Base-by-base conservation (phyloP, 1,140 invertebrate genomes). In the Linepithema humile region DNA sequence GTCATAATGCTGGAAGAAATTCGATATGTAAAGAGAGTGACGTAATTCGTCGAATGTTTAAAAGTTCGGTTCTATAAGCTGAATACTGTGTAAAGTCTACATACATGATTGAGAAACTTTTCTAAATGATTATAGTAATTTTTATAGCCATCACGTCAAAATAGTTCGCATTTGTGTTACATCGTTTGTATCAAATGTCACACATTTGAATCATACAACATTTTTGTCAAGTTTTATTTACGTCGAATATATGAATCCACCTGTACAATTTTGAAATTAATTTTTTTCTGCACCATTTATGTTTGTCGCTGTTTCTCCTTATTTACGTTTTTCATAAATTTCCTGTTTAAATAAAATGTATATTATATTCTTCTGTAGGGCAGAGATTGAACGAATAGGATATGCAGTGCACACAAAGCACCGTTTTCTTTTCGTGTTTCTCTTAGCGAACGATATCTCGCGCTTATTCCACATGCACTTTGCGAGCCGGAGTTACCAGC, bases 401-500 rank as follows among this genome's bases (percentile, higher is more conserved):
- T 59, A 64, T 29, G 55, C 40, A 32, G 23, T 26, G 17, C 43
- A 78, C 60, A 67, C 53, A 65, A 60, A 9, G 29, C 29, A 17
- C 74, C 29, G 32, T 77, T 78, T 78, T 53, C 62, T 53, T 78
- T 78, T 53, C 75, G 53, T 53, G 53, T 78, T 35, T 78, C 75
- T 53, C 48, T 29, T 20, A 26, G 74, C 20, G 20, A 38, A 38
- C 60, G 45, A 38, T 69, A 78, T 59, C 57, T 29, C 35, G 45
- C 62, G 45, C 75, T 67, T 78, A 69, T 69, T 78, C 20, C 48
- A 40, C 35, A 67, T 78, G 75, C 75, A 78, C 75, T 78, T 78
- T 78, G 55, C 78, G 69, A 59, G 20, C 3, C 12, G 40, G 78
- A 82, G 78, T 82, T 73, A 82, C 38, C 53, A 32, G 53, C 43